Base-by-base conservation (phyloP, 2,888 invertebrate genomes). In the Nectonema munidae region DNA sequence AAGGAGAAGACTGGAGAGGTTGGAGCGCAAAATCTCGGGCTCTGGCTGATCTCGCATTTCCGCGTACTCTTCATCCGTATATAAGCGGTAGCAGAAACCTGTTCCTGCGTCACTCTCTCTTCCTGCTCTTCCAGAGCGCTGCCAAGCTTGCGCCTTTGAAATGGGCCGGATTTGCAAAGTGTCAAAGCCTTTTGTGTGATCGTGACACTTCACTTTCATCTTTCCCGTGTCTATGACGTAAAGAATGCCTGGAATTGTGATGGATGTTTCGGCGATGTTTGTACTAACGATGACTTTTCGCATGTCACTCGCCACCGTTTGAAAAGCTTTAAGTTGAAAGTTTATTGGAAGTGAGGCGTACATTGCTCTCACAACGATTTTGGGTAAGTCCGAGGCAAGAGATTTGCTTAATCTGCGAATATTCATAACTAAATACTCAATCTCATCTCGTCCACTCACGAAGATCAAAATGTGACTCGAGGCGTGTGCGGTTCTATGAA, bases 201-300 rank as follows among this genome's bases (percentile, higher is more conserved):
- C 44, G 42, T 46, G 50, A 13, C 45, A 39, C 35, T 34, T 34
- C 11, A 15, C 20, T 19, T 53, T 52, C 2, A 51, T 48, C 43
- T 49, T 50, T 17, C 52, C 52, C 3, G 46, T 46, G 39, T 52
- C 52, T 35, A 52, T 45, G 6, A 51, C 74, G 54, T 77, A 79
- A 20, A 69, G 69, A 44, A 95, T 68, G 17, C 81, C 81, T 3
- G 72, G 69, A 48, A 89, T 79, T 0, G 89, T 89, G 14, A 89
- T 67, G 2, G 83, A 81, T 0, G 89, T 76, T 56, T 95, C 89
- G 0, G 89, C 86, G 38, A 95, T 73, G 51, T 89, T 89, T 1
- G 86, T 89, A 0, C 86, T 73, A 3, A 89, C 60, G 0, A 95
- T 67, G 16, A 86, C 68, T 57, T 86, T 89, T 19, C 89, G 61